These are phyloP conservation scores for Nasonia longicornis DNA, from an alignment of 1,140 invertebrate species.

Conservation along the genomic window DNA sequence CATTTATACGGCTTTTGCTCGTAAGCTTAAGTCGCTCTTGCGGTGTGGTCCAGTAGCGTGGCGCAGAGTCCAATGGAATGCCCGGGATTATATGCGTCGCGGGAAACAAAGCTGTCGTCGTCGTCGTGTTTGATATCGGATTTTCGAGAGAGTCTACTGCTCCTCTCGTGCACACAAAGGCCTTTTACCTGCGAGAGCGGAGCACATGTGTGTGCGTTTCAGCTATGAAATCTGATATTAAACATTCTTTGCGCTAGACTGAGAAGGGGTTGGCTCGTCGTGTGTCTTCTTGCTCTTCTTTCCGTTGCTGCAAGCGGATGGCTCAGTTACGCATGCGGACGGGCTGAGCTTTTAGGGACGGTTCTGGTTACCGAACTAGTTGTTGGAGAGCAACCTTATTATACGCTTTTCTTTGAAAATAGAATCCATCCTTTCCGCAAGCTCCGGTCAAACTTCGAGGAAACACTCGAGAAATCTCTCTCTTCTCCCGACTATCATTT, in stretches of 20 bases:
- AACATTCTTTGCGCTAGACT: slow-evolving; percentile 65
- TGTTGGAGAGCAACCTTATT: neutral
- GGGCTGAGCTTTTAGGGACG: neutral
- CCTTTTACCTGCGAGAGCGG: slow-evolving; percentile 29
- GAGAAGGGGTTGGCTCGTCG: slow-evolving; percentile 55
- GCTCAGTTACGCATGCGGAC: slow-evolving; percentile 8
- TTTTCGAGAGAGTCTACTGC: slow-evolving; percentile 50
- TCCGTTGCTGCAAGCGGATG: slow-evolving; percentile 47
- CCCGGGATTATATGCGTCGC: slow-evolving; percentile 54
- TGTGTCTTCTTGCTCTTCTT: neutral
- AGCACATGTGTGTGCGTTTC: slow-evolving; percentile 42
- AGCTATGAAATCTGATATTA: slow-evolving; percentile 68
- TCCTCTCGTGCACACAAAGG: neutral
- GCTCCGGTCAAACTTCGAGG: too few relatives aligned
- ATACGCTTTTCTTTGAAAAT: too few relatives aligned
- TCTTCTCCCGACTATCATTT: too few relatives aligned
- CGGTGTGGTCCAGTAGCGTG: slow-evolving; percentile 30
- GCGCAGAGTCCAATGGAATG: slow-evolving; percentile 54
- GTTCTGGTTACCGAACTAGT: neutral
- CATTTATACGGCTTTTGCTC: slow-evolving; percentile 54
- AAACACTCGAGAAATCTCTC: too few relatives aligned
- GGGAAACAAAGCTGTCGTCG: slow-evolving; percentile 66
- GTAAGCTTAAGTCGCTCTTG: slow-evolving; percentile 43
- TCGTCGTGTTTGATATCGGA: slow-evolving; percentile 64
- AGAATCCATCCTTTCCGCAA: too few relatives aligned